Evolutionary conservation across 2,888 invertebrate genomes (phyloP).

Genomic region (Ennomos fuscantarius): DNA sequence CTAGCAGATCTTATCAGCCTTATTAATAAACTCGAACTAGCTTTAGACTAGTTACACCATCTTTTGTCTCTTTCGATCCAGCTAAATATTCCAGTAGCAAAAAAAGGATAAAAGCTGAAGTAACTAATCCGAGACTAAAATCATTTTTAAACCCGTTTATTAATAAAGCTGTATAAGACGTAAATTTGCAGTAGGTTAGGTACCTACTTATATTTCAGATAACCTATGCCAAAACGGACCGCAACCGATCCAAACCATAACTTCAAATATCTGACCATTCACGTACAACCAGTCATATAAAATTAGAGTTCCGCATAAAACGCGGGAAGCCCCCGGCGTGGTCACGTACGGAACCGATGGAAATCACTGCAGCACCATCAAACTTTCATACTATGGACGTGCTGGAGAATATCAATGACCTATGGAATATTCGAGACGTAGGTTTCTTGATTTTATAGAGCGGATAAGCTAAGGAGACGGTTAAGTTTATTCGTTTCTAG

Average conservation of each 20-base stretch:
- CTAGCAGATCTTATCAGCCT: too few relatives aligned
- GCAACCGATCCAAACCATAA: conserved; percentile 15
- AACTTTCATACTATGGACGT: conserved; percentile 55
- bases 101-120: too few relatives aligned
- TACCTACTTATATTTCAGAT: background rate
- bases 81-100: too few relatives aligned
- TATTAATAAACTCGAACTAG: too few relatives aligned
- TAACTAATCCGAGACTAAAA: too few relatives aligned
- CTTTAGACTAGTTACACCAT: too few relatives aligned
- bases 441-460: conserved; percentile 28
- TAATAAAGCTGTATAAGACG: too few relatives aligned
- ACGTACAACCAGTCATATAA: conserved; percentile 50
- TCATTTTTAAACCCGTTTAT: background rate
- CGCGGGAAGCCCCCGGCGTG: conserved; percentile 49
- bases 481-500: too few relatives aligned
- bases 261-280: conserved; percentile 20
- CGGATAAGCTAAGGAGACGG: background rate
- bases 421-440: conserved; percentile 2
- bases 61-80: too few relatives aligned
- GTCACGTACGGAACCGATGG: conserved; percentile 63
- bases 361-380: conserved; percentile 69
- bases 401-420: conserved; percentile 55
- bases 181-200: too few relatives aligned
- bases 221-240: background rate
- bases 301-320: conserved; percentile 58